Conservation (phyloP, 2,797 vertebrate genomes). For the Onychomys leucogaster region DNA sequence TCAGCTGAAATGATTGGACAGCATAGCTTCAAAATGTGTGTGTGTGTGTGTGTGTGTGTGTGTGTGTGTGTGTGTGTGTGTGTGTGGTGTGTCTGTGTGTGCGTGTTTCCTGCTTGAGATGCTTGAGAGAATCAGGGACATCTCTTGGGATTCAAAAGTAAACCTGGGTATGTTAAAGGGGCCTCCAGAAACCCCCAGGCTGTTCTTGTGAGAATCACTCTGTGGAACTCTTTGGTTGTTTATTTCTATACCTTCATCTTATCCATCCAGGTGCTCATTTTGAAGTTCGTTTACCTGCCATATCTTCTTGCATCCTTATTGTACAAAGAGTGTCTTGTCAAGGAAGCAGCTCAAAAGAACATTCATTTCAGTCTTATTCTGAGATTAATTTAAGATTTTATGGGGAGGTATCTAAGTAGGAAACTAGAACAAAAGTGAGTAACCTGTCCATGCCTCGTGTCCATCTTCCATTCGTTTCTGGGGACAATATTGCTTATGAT, state of each 20-base stretch:
- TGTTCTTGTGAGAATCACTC: conserved; percentile 70
- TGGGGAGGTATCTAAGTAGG: conserved; percentile 79
- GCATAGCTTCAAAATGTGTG: conserved; percentile 50
- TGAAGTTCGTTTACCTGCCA: conserved; percentile 75
- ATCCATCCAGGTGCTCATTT: conserved; percentile 67
- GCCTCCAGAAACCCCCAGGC: conserved; percentile 65
- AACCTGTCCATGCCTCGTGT: conserved; percentile 77
- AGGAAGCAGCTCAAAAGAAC: conserved; percentile 72
- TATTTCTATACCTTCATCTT: conserved; percentile 56
- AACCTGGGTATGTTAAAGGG: conserved; percentile 74
- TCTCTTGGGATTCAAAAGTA: conserved; percentile 79
- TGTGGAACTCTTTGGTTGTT: conserved; percentile 65
- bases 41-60: background rate
- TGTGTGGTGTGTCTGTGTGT: background rate
- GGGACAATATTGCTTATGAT: conserved; percentile 86
- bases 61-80: background rate
- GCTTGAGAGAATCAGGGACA: conserved; percentile 78
- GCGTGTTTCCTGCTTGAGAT: conserved; percentile 81
- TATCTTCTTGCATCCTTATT: conserved; percentile 81
- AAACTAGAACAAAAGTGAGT: conserved; percentile 79
- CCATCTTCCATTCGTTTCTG: conserved; percentile 80
- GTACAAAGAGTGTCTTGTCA: conserved; percentile 72
- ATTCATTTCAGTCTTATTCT: conserved; percentile 63
- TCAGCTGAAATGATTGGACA: conserved; percentile 85
- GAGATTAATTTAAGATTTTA: conserved; percentile 80